Conservation (phyloP, 2,113 vertebrate genomes). For the Solenodon paradoxus region DNA sequence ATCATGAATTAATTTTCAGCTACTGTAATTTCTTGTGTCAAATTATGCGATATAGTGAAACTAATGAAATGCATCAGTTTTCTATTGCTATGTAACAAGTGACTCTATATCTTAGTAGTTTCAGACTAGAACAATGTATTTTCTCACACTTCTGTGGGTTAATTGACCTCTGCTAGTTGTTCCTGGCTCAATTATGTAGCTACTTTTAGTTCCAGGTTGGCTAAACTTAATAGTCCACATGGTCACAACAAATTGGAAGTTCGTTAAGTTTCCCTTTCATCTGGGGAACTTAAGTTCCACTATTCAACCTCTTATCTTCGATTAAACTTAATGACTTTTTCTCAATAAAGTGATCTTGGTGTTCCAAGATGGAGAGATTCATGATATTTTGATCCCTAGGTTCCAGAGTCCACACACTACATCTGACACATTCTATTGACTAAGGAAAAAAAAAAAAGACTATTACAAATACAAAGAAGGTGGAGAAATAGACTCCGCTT, state of each 20-base stretch:
- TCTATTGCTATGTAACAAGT: neutral
- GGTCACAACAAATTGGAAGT: too few species aligned
- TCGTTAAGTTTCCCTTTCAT: neutral
- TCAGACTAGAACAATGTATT: neutral
- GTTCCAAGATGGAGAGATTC: neutral
- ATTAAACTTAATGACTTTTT: neutral
- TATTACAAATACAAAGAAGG: too few species aligned
- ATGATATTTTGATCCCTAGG: neutral
- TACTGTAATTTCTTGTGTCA: neutral
- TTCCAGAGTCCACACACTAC: neutral
- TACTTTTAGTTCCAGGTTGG: neutral
- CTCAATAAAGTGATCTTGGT: rapidly evolving
- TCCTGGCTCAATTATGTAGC: neutral
- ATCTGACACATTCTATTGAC: neutral
- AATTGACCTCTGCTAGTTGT: neutral
- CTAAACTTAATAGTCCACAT: neutral
- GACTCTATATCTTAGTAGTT: neutral
- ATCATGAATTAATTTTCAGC: constrained; percentile 42
- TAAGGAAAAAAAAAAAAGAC: neutral
- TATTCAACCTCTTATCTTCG: neutral
- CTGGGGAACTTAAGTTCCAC: neutral
- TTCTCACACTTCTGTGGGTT: neutral
- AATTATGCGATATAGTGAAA: neutral
- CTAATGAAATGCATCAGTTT: constrained; percentile 15
- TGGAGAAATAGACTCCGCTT: neutral